Evolutionary conservation across 1,140 invertebrate species (phyloP).

Genomic region (Tetramorium parvispinum): DNA sequence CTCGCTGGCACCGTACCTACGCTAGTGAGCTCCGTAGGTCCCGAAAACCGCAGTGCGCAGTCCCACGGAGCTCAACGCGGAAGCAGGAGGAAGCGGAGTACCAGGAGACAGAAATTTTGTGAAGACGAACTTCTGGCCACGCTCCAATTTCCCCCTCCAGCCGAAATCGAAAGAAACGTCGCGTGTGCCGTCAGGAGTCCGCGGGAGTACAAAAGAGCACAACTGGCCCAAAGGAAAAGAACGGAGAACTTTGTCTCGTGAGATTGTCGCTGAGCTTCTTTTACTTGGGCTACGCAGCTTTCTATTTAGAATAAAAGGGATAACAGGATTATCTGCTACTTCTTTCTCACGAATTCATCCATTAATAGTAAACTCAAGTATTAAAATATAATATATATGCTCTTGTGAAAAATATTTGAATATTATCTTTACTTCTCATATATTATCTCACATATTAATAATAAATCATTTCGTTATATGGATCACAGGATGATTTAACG

Average conservation of each 20-base stretch:
- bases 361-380: not conserved
- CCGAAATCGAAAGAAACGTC: constrained; percentile 35
- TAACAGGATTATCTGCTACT: constrained; percentile 29
- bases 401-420: not conserved
- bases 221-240: constrained; percentile 23
- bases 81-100: constrained; percentile 28
- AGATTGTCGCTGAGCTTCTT: constrained; percentile 20
- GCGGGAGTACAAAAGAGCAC: constrained; percentile 41
- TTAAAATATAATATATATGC: not conserved
- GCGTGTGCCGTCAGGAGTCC: constrained; percentile 46
- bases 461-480: not conserved
- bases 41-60: constrained; percentile 52
- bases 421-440: not conserved
- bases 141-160: constrained; percentile 47
- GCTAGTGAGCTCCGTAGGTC: constrained; percentile 30
- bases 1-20: constrained; percentile 26
- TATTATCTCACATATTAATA: not conserved
- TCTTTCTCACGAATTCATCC: not conserved
- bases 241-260: not conserved
- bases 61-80: constrained; percentile 25
- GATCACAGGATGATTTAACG: not conserved
- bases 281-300: not conserved
- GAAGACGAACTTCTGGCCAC: constrained; percentile 48
- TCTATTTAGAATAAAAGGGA: not conserved
- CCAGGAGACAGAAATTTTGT: constrained; percentile 49